These are phyloP conservation scores for Drosophila repleta DNA, from an alignment of 1,140 invertebrate genomes.

Conservation along the genomic window DNA sequence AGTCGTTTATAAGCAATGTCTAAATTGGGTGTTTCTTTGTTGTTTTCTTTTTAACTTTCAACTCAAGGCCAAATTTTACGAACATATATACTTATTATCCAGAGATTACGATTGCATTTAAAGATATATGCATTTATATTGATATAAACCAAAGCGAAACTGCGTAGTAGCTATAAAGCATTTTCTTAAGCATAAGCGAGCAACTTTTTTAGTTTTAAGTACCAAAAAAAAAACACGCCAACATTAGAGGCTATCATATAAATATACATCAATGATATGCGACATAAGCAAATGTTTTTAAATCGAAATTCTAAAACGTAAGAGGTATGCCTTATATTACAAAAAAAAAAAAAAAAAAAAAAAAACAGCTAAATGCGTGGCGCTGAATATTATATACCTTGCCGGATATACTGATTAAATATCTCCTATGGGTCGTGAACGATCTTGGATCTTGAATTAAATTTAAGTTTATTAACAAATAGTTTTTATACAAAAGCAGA, in stretches of 20 bases:
- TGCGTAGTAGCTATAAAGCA: conserved; percentile 53
- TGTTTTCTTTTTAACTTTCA: neutral
- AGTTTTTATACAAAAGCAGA: conserved; percentile 15
- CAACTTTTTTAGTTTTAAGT: conserved; percentile 51
- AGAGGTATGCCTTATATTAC: conserved; percentile 30
- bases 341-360: neutral
- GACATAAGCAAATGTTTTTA: conserved; percentile 70
- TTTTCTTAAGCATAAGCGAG: conserved; percentile 66
- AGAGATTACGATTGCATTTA: conserved; percentile 60
- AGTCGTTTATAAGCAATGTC: conserved; percentile 19
- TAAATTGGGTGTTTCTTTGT: conserved; percentile 1
- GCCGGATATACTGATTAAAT: conserved; percentile 13
- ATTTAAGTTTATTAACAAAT: conserved; percentile 5
- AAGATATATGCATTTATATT: conserved; percentile 66
- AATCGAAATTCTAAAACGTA: conserved; percentile 73
- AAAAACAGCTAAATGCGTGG: neutral
- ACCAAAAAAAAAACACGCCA: conserved; percentile 39
- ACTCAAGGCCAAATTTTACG: conserved; percentile 28
- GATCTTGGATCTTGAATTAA: conserved; percentile 14
- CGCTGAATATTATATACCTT: conserved; percentile 24
- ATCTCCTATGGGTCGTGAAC: conserved; percentile 14
- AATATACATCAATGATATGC: conserved; percentile 37
- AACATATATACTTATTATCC: conserved; percentile 34
- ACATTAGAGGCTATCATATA: conserved; percentile 29
- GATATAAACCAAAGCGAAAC: conserved; percentile 35